Base-by-base conservation (phyloP, 2,888 invertebrate genomes). In the Sicus ferrugineus region DNA sequence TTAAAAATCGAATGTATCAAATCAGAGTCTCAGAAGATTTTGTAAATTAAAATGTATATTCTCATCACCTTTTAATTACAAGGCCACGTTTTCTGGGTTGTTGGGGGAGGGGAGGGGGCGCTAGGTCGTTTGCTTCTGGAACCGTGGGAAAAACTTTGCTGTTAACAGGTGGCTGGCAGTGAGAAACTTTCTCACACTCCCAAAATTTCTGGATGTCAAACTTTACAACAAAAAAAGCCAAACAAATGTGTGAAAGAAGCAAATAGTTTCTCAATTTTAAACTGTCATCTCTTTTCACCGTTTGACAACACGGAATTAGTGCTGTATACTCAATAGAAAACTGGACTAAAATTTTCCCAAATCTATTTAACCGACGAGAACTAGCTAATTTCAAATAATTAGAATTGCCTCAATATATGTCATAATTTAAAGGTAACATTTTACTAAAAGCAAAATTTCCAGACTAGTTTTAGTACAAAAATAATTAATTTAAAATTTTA, bases 81-180 rank as follows among this genome's bases (percentile, higher is more conserved):
- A 16, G 23, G 11, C 16, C 28, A 9, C 34, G 26, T 48, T n/a
- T n/a, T n/a, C n/a, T n/a, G n/a, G n/a, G n/a, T n/a, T n/a, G n/a
- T n/a, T n/a, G n/a, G n/a, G n/a, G n/a, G n/a, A n/a, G n/a, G n/a
- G n/a, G n/a, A n/a, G n/a, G n/a, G n/a, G n/a, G n/a, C n/a, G n/a
- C n/a, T n/a, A n/a, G n/a, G n/a, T n/a, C n/a, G n/a, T n/a, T n/a
- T n/a, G n/a, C 70, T 42, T 70, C 62, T 42, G 70, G 7, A 34
- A 78, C 74, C 78, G 78, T 78, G 78, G 76, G 78, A 78, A 78
- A 78, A 74, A 70, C 62, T 70, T 62, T 48, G 42, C 65, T 68
- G 68, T 74, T 73, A 78, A 78, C 78, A 78, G 77, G 78, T 78
- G 78, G 50, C 54, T 70, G 71, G 72, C 72, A 74, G 70, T 71